Evolutionary conservation across 2,797 vertebrate species (phyloP).

Genomic region (Urocyon cinereoargenteus): DNA sequence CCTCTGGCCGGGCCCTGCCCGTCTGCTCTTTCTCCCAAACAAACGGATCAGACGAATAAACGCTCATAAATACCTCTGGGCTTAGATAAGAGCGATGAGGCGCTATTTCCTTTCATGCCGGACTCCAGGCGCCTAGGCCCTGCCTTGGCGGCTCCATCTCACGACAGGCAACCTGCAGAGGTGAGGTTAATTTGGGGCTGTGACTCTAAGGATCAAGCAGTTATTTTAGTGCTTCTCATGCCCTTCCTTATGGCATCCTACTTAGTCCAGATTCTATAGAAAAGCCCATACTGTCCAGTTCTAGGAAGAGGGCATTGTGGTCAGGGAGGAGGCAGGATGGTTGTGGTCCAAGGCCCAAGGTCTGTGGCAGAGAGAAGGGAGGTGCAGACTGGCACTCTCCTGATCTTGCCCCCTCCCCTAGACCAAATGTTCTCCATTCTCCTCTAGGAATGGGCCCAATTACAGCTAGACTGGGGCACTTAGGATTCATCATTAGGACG

Average conservation of each 20-base stretch:
- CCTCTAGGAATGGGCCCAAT: background rate
- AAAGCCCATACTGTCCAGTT: background rate
- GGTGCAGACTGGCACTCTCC: background rate
- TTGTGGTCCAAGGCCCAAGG: constrained; percentile 42
- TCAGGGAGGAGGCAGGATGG: background rate
- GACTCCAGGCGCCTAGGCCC: constrained; percentile 79
- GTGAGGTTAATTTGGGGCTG: constrained; percentile 76
- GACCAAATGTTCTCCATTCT: background rate
- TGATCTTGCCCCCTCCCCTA: background rate
- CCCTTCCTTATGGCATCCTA: background rate
- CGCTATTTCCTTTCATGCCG: constrained; percentile 84
- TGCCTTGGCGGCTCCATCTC: constrained; percentile 69
- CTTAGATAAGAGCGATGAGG: constrained; percentile 85
- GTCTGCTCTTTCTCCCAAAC: constrained; percentile 84
- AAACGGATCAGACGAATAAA: constrained; percentile 86
- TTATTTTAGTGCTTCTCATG: constrained; percentile 30
- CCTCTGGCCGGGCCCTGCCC: constrained; percentile 71
- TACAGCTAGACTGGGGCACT: background rate
- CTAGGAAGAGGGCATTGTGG: background rate
- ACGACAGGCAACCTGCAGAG: constrained; percentile 81
- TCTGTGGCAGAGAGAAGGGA: background rate
- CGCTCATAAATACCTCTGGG: constrained; percentile 86
- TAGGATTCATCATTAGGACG: background rate
- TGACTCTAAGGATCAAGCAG: constrained; percentile 38
- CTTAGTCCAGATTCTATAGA: background rate